These are phyloP conservation scores for Tenrec ecaudatus DNA, from an alignment of 2,113 vertebrate genomes.

Conservation along the genomic window DNA sequence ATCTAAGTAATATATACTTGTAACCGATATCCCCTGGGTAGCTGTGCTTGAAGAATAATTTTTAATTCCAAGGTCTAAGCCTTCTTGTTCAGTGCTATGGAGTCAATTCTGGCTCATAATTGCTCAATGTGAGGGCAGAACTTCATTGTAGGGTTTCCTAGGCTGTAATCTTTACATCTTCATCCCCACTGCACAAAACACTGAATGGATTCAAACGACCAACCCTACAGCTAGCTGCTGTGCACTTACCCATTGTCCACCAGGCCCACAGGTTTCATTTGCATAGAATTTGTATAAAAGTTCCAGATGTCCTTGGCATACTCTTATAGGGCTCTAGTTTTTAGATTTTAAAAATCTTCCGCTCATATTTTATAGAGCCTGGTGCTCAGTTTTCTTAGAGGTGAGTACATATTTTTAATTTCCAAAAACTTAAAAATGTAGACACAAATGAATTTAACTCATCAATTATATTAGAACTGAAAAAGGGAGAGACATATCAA, in stretches of 20 bases:
- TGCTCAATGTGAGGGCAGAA: neutral
- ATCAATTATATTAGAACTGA: neutral
- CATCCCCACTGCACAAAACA: too few species aligned
- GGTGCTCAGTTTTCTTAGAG: constrained; percentile 3
- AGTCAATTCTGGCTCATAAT: neutral
- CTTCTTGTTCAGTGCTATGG: too few species aligned
- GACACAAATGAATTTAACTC: neutral
- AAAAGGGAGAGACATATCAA: neutral
- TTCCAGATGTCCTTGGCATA: neutral
- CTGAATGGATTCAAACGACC: neutral
- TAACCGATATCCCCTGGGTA: neutral
- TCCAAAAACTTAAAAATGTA: neutral
- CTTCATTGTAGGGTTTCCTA: too few species aligned
- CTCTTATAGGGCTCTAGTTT: neutral
- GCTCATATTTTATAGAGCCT: neutral
- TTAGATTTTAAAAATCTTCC: neutral
- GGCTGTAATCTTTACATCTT: too few species aligned
- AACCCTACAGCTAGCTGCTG: neutral
- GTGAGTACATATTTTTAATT: neutral
- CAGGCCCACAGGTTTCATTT: neutral
- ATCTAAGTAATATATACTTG: neutral
- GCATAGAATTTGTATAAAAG: neutral
- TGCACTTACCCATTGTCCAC: too few species aligned
- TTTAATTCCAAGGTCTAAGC: neutral
- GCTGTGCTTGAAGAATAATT: neutral